Base-by-base conservation (phyloP, 92 coral and sea anemone genomes). In the Montipora capitata region DNA sequence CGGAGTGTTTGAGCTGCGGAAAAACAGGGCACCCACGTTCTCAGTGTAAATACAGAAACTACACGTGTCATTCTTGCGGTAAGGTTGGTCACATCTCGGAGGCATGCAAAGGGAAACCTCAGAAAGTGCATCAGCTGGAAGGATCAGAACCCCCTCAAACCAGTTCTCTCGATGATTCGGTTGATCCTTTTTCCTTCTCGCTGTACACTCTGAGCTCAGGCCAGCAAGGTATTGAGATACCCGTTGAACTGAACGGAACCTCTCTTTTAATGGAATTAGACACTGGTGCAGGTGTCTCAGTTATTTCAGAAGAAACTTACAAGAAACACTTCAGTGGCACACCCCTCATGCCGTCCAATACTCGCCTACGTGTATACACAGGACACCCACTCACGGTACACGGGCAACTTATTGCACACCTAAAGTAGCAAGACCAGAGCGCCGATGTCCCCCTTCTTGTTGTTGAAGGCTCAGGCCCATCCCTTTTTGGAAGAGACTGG, bases 221-320 rank as follows among this genome's bases (percentile, higher is more conserved):
- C 35, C 35, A 27, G 35, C 35, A 27, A 16, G 94, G 91, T 51
- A 79, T 85, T 17, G 82, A 84, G 49, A 76, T 90, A 2, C 83
- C 90, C 4, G 85, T 90, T 70, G 77, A 78, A 81, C 72, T 90
- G 40, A 74, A 85, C 39, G 87, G 87, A 81, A 65, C 71, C 15
- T 14, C 58, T 20, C 54, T 90, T 35, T 20, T 44, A 27, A 76
- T 82, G 90, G 95, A 70, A 27, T 27, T 27, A 27, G 35, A 27
- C 35, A 27, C 35, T 27, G 35, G 35, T 27, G 35, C 35, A 27
- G 35, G 35, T 1, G 35, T 27, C 35, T 27, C 35, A 27, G 35
- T 27, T 27, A 27, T 27, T 27, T 27, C 66, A 27, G 35, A 27
- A 27, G 35, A 27, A 27, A 27, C 35, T 27, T 27, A 27, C 35